A percentile compares a stretch with the other conserved stretches of the same genome.
phyloP scores from a whole-genome alignment of 2,797 vertebrate genomes.

The Pangasius krempfi region DNA sequence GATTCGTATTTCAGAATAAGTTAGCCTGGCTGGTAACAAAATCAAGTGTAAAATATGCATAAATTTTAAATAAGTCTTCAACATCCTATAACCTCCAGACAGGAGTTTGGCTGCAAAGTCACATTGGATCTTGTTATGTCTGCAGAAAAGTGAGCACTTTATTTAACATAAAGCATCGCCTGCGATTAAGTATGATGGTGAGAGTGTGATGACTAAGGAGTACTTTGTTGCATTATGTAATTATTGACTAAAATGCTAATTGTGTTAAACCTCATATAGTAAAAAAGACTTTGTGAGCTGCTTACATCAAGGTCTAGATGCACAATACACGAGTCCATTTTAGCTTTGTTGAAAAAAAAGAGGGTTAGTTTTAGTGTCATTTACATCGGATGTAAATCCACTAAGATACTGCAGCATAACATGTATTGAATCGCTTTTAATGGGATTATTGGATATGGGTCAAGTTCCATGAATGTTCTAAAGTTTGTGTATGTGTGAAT shows the following conservation, averaged over 20 bases:
- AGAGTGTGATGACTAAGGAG: constrained; percentile 1
- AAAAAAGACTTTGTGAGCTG: not conserved
- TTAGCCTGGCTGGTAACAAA: constrained; percentile 4
- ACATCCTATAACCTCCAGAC: not conserved
- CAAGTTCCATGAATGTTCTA: not conserved
- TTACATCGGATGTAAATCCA: not conserved
- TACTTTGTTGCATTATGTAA: constrained; percentile 10
- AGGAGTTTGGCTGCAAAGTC: not conserved
- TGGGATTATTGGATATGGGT: not conserved
- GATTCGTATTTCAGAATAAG: constrained; percentile 14
- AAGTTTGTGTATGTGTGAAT: not conserved
- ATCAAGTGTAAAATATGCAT: constrained; percentile 28
- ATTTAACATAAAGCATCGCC: not conserved
- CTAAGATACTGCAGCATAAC: not conserved
- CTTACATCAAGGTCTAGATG: not conserved
- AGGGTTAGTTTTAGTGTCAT: not conserved
- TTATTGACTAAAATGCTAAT: not conserved
- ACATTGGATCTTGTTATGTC: constrained; percentile 25
- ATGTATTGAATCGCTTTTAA: not conserved
- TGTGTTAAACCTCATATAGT: not conserved
- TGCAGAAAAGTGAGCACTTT: constrained; percentile 13
- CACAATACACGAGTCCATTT: not conserved
- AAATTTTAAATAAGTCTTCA: not conserved
- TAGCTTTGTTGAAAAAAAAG: not conserved
- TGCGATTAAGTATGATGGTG: not conserved